Evolutionary conservation across 2,113 vertebrate species (phyloP).

Genomic region (Grammomys surdaster): DNA sequence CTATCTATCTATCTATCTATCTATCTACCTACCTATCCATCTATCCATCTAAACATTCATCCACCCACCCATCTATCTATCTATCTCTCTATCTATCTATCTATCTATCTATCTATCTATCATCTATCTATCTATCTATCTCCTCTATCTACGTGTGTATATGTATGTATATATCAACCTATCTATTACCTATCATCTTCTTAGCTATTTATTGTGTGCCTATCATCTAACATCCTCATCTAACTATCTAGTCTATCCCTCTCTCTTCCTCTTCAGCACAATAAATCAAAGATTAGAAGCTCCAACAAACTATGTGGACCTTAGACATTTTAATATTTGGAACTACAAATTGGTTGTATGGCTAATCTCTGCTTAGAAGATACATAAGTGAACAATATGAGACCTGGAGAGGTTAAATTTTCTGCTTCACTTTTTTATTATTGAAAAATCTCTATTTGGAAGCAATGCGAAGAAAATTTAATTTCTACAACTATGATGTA

Average conservation of each 20-base stretch:
- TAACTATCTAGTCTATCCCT: neutral
- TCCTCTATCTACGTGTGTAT: accelerated
- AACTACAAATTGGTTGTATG: neutral
- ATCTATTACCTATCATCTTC: neutral
- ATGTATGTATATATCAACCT: no score
- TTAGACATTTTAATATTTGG: neutral
- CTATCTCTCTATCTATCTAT: neutral
- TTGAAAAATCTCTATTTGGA: constrained; percentile 38
- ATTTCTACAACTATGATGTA: constrained; percentile 71
- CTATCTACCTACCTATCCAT: neutral
- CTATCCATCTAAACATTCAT: neutral
- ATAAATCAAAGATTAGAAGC: neutral
- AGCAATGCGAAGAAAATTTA: constrained; percentile 70
- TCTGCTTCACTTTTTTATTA: constrained; percentile 33
- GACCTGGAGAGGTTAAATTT: neutral
- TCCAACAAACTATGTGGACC: neutral
- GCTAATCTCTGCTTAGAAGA: neutral
- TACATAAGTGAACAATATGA: neutral
- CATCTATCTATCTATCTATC: no score
- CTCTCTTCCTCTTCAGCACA: neutral
- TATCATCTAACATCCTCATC: neutral
- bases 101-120: neutral
- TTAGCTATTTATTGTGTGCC: neutral
- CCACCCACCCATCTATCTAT: neutral
- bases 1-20: no score